A percentile compares a stretch with the other conserved stretches of the same genome.
phyloP scores from a whole-genome alignment of 1,140 invertebrate genomes.

The Lasioglossum albipes region DNA sequence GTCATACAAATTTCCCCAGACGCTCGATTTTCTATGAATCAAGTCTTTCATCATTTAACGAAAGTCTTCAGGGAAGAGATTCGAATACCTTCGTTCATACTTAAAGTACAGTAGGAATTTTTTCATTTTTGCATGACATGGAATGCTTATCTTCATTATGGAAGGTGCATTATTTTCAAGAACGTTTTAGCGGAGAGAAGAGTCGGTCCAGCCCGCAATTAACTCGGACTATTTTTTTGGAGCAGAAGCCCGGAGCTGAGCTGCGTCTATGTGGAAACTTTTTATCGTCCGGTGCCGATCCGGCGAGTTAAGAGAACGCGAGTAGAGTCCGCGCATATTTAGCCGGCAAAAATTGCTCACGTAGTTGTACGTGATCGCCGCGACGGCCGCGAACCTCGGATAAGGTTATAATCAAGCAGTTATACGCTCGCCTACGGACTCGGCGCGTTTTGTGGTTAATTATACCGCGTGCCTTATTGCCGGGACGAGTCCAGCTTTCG shows the following conservation, averaged over 20 bases:
- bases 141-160: too few species aligned
- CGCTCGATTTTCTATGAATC: too few species aligned
- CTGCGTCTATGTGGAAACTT: not conserved
- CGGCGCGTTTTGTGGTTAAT: conserved; percentile 30
- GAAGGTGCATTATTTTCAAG: not conserved
- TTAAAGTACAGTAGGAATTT: too few species aligned
- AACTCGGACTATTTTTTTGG: not conserved
- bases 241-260: not conserved
- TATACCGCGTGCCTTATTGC: conserved; percentile 33
- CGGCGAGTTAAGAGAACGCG: too few species aligned
- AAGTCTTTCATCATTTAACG: too few species aligned
- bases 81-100: too few species aligned
- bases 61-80: too few species aligned
- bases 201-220: too few species aligned
- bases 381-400: conserved; percentile 2
- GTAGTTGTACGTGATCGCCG: conserved; percentile 29
- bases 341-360: conserved; percentile 41
- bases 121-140: too few species aligned
- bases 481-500: not conserved
- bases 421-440: conserved; percentile 8
- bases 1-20: too few species aligned
- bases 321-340: conserved; percentile 30
- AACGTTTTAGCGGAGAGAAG: too few species aligned
- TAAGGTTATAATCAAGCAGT: conserved; percentile 48
- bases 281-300: too few species aligned